Evolutionary conservation across 1,140 invertebrate species (phyloP), one percentile per base, ranked within the genome.

Genomic region (Penaeus japonicus): DNA sequence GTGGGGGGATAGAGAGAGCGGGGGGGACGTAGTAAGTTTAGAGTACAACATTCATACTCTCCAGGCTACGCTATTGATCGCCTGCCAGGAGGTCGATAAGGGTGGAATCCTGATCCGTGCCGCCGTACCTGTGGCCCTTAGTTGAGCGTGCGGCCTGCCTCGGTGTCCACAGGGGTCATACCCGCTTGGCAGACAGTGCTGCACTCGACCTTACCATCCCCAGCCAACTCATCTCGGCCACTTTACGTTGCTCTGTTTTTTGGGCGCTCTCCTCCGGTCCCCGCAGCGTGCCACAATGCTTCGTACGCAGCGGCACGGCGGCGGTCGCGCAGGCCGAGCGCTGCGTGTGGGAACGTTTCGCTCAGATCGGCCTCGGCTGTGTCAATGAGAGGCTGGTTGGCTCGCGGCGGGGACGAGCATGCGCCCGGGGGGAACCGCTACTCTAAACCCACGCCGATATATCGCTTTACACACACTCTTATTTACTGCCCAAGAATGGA

Each of bases 11-110:
- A 47, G 47, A 47, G 47, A 47, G 47, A 47, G 47, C 47, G 85
- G 85, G 85, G 78, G 75, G 78, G 77, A 87, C 85, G 85, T 87
- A 87, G 85, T 87, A 87, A 87, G 85, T 80, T 79, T 65, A 65
- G 85, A 87, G 85, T 87, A 87, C 77, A 87, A 87, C 85, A 87
- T 87, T 87, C 85, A 87, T 87, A 87, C 85, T 87, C 78, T 79
- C 57, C 85, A 70, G 85, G 47, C 85, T 87, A 87, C 85, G 77
- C 78, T 87, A 87, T 87, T 87, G 85, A 87, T 87, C 85, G 85
- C 65, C 39, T 62, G 84, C 53, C 32, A 54, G 83, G 83, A 62
- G 70, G 65, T 70, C 62, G 83, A 65, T 84, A 75, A 84, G 83
- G 83, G 83, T 70, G 83, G 70, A 70, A 39, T 53, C 77, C 39